These are phyloP conservation scores for Thalpophila matura DNA, from an alignment of 2,888 invertebrate species.

Conservation along the genomic window DNA sequence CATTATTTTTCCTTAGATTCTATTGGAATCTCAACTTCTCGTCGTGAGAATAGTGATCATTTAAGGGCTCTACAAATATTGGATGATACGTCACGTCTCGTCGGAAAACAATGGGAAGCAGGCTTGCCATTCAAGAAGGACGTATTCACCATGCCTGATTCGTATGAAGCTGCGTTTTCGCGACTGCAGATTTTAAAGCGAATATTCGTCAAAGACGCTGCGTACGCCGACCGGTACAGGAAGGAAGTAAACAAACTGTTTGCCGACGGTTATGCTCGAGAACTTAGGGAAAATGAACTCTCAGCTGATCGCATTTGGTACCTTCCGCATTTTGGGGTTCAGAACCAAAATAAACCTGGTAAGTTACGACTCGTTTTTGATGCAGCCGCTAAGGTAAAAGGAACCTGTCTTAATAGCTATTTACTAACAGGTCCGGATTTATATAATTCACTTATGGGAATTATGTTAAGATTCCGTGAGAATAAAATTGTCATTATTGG, in stretches of 20 bases:
- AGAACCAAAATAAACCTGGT: not conserved
- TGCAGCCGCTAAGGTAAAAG: not conserved
- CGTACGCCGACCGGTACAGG: not conserved
- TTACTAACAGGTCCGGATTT: not conserved
- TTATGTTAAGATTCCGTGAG: not conserved
- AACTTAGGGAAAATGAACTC: not conserved
- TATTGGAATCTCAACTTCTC: not conserved
- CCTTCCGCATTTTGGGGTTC: not conserved
- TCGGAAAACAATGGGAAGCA: not conserved
- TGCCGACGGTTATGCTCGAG: not conserved
- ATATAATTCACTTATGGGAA: not conserved
- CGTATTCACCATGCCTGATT: not conserved
- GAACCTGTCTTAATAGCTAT: not conserved
- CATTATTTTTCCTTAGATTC: not conserved
- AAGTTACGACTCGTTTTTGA: not conserved
- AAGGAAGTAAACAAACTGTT: not conserved
- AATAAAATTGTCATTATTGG: not conserved
- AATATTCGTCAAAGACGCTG: not conserved
- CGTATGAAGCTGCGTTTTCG: not conserved
- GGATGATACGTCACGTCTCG: not conserved
- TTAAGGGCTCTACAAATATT: not conserved
- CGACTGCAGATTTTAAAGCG: not conserved
- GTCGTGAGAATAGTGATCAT: conserved; percentile 1
- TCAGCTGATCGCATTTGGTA: not conserved
- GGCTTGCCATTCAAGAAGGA: not conserved